Evolutionary conservation across 37 sponge, comb jelly and placozoan species (phyloP), one percentile per base, ranked within the genome.

Genomic region (Ephydatia muelleri): DNA sequence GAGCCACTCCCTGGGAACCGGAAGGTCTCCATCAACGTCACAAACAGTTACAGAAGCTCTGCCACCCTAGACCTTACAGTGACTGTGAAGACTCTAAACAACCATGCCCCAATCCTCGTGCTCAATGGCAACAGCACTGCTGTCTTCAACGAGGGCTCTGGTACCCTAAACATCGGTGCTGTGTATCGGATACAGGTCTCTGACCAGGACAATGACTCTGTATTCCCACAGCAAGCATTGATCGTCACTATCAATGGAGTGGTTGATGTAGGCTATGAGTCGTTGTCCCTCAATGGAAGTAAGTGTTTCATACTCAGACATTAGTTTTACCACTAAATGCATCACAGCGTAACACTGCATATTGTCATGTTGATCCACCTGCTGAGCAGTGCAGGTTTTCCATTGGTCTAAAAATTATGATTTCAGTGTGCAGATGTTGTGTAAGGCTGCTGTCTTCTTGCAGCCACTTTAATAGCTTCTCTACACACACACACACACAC

Each of bases 81-180:
- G 35, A 70, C 82, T 13, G 86, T 92, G 2, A 32, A 32, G 23
- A 70, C 49, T 25, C 33, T 92, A 69, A 92, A 92, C 67, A 71
- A 92, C 67, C 81, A 88, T 29, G 27, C 89, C 27, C 93, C 93
- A n/a, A 27, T 40, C 30, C 70, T 92, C 2, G 16, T 68, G 22
- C 48, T 92, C 32, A 48, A 5, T 71, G 89, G 89, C 8, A 68
- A 13, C 33, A 36, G 28, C 21, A 66, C 57, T n/a, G 73, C 65
- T 16, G 35, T 29, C 19, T 92, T 73, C 38, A 75, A 26, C 13
- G 93, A 92, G 75, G 89, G 83, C 0, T 26, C 16, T 57, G 57
- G 57, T 4, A 1, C 57, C 57, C 57, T 57, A 14, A 57, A 57
- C 16, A 11, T 57, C 16, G 57, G 57, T 1, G 19, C 12, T 14